A percentile compares a stretch with the other conserved stretches of the same genome.
Evolutionary conservation across 2,797 vertebrate genomes (phyloP).

Genomic region (Botia kubotai): DNA sequence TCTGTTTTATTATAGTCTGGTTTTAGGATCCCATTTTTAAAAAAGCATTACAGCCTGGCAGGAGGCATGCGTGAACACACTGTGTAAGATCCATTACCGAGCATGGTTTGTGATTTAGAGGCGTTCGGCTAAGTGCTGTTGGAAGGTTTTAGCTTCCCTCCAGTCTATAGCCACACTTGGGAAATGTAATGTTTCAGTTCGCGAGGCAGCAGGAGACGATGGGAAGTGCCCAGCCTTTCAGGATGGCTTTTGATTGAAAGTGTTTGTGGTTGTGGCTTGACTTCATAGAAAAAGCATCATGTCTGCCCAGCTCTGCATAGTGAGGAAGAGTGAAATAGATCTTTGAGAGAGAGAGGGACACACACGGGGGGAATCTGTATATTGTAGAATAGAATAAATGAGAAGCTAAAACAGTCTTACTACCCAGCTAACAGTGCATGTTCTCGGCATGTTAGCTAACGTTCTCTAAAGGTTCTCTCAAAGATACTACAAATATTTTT

Average conservation of each 20-base stretch:
- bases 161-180: slow-evolving; percentile 50
- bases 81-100: slow-evolving; percentile 51
- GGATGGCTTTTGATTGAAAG: slow-evolving; percentile 44
- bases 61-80: slow-evolving; percentile 20
- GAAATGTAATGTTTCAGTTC: slow-evolving; percentile 48
- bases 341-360: not conserved
- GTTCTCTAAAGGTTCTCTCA: too few relatives aligned
- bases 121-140: slow-evolving; percentile 57
- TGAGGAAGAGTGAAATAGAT: not conserved
- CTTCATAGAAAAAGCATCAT: not conserved
- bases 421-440: too few relatives aligned
- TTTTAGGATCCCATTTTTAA: not conserved
- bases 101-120: slow-evolving; percentile 52
- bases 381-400: not conserved
- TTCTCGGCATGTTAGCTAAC: too few relatives aligned
- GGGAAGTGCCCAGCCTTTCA: slow-evolving; percentile 35
- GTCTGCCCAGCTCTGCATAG: not conserved
- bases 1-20: slow-evolving; percentile 2
- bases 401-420: not conserved
- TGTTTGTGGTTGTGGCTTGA: slow-evolving; percentile 51
- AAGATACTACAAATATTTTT: too few relatives aligned
- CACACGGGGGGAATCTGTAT: not conserved
- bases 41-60: slow-evolving; percentile 22
- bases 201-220: slow-evolving; percentile 35
- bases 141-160: slow-evolving; percentile 60